Percentiles rank a stretch among this genome's conserved stretches.
phyloP scores from a whole-genome alignment of 2,113 vertebrate species.

The Pithys albifrons region DNA sequence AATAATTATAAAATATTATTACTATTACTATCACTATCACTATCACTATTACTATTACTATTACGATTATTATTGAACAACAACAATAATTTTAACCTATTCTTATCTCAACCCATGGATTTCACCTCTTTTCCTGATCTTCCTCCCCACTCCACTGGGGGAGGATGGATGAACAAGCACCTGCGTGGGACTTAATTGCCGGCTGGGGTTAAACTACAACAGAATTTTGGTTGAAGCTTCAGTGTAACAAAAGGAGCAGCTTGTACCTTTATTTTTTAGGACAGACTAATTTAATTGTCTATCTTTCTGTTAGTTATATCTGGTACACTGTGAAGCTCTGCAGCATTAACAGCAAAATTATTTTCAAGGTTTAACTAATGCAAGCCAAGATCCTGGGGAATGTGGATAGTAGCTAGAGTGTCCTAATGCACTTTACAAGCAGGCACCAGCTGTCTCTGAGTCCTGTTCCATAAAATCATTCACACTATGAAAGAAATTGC shows the following conservation, averaged over 20 bases:
- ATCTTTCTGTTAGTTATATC: not conserved
- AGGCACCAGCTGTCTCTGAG: not conserved
- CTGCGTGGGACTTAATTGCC: fast-evolving
- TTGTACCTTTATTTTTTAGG: not conserved
- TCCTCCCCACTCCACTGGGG: not conserved
- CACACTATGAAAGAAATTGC: not conserved
- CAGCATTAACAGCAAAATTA: not conserved
- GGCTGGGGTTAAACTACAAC: not conserved
- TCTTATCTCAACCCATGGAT: not conserved
- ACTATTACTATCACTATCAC: not conserved
- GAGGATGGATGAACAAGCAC: not conserved
- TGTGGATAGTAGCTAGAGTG: not conserved
- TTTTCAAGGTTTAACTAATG: not conserved
- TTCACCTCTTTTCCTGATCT: not conserved
- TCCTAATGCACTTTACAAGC: not conserved
- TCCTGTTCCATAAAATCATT: not conserved
- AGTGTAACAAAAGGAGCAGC: not conserved
- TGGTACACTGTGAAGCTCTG: not conserved
- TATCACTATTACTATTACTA: not conserved
- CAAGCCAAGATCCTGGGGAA: constrained; percentile 9
- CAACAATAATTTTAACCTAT: not conserved
- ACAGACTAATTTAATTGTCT: not conserved
- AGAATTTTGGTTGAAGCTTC: not conserved
- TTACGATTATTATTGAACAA: too few species aligned
- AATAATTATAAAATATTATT: too few species aligned